phyloP scores from a whole-genome alignment of 2,797 vertebrate genomes.

The Lepilemur septentrionalis region DNA sequence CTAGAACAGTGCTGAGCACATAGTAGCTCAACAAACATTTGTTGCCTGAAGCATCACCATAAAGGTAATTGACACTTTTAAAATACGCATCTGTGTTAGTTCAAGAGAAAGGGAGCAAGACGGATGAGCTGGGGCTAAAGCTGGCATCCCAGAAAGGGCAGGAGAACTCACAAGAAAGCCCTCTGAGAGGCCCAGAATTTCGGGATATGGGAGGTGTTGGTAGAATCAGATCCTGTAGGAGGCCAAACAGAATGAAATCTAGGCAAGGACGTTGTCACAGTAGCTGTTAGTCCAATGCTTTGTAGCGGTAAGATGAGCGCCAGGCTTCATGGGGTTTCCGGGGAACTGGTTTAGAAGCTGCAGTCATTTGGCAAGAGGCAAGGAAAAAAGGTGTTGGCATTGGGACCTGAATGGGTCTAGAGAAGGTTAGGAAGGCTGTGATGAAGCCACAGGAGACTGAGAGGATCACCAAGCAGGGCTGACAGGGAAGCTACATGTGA shows the following conservation, averaged over 20 bases:
- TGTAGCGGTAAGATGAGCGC: not conserved
- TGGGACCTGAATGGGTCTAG: not conserved
- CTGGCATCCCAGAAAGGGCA: not conserved
- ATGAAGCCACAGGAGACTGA: not conserved
- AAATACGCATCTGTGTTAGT: not conserved
- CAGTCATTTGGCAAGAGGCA: not conserved
- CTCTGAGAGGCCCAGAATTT: not conserved
- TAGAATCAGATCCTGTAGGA: not conserved
- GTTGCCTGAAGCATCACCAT: not conserved
- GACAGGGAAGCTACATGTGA: not conserved
- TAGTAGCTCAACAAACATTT: not conserved
- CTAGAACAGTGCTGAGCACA: not conserved
- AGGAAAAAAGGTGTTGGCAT: not conserved
- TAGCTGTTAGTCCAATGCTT: not conserved
- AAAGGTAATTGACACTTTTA: not conserved
- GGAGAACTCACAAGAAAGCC: not conserved
- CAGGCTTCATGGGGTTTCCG: not conserved
- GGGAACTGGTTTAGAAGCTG: not conserved
- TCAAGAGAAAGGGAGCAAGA: not conserved
- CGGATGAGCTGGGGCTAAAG: not conserved
- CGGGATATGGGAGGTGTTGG: fast-evolving
- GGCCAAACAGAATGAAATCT: not conserved
- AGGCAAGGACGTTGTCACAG: not conserved
- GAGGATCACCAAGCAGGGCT: not conserved
- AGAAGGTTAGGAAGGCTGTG: not conserved